Percentiles rank a stretch among this genome's conserved stretches.
Evolutionary conservation across 2,888 invertebrate species (phyloP).

Genomic region (Polydesmus complanatus): DNA sequence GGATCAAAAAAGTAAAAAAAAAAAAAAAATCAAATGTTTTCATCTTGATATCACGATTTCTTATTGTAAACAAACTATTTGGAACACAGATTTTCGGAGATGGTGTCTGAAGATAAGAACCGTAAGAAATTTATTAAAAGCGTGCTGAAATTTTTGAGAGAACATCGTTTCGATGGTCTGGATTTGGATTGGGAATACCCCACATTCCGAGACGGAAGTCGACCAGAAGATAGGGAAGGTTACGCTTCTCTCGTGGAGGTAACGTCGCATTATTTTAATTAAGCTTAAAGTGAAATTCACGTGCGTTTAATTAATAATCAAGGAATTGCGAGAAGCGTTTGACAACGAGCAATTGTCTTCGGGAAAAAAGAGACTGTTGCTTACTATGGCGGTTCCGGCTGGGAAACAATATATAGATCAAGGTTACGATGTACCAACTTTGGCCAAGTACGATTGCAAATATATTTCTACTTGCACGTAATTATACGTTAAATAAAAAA

Average conservation of each 20-base stretch:
- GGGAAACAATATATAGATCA: slow-evolving; percentile 85
- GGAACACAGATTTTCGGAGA: slow-evolving; percentile 51
- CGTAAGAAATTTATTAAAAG: slow-evolving; percentile 53
- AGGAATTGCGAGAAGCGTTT: slow-evolving; percentile 78
- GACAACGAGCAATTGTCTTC: slow-evolving; percentile 72
- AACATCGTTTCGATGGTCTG: slow-evolving; percentile 83
- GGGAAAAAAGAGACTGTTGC: slow-evolving; percentile 58
- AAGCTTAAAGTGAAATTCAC: not conserved
- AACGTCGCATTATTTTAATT: slow-evolving; percentile 16
- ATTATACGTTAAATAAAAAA: not conserved
- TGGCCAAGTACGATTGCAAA: slow-evolving; percentile 53
- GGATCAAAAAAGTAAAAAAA: slow-evolving; percentile 48
- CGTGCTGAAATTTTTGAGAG: slow-evolving; percentile 52
- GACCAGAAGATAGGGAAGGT: slow-evolving; percentile 66
- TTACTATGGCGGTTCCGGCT: slow-evolving; percentile 89
- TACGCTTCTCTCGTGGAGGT: slow-evolving; percentile 73
- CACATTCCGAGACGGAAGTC: slow-evolving; percentile 59
- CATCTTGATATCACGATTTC: not conserved
- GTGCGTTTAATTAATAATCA: slow-evolving; percentile 15
- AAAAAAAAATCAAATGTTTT: not conserved
- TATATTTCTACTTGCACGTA: not conserved
- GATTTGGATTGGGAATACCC: slow-evolving; percentile 69
- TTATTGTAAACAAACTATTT: not conserved
- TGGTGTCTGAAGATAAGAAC: slow-evolving; percentile 63
- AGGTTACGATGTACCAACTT: slow-evolving; percentile 75